Base-by-base conservation (phyloP, 2,888 invertebrate species). In the Boloria selene region DNA sequence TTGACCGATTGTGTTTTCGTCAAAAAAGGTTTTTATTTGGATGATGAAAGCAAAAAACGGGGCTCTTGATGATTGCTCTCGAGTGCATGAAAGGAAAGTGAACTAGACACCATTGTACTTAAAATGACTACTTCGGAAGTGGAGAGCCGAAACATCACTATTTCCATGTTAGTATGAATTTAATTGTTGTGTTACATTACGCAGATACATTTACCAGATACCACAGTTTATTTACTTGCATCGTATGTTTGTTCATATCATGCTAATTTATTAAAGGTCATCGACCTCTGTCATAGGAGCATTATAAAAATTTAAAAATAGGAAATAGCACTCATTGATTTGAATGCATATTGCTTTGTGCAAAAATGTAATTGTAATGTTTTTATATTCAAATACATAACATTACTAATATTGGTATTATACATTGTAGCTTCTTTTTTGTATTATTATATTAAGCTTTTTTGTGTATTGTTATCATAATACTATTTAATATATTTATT, bases 101-200 rank as follows among this genome's bases (percentile, higher is more conserved):
- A 82, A 83, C 67, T 85, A 80, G 81, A 76, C 69, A 69, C 69
- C 67, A 79, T 74, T 74, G 72, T 64, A 65, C 65, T 74, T 79
- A 85, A 74, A 71, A 92, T 92, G 92, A 88, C 85, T 84, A 86
- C 90, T 73, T 89, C 92, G 60, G 92, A 92, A 79, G 77, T 92
- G 75, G 92, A 92, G 72, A 90, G 82, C 81, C 90, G 92, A 70
- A 91, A 88, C 79, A 86, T 91, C 75, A 84, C 89, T 75, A 77
- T 92, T 80, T 87, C 91, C 77, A 90, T 92, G 92, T 92, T 78
- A 89, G 91, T 89, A 79, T 72, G 53, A 60, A 50, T 69, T 72
- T 74, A 73, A 73, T 67, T 61, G 55, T 68, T 67, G 52, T 67
- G 53, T 59, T 59, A 66, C 51, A 62, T 65, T 64, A 65, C 50